These are phyloP conservation scores for Arctia plantaginis DNA, from an alignment of 2,888 invertebrate species.

Conservation along the genomic window DNA sequence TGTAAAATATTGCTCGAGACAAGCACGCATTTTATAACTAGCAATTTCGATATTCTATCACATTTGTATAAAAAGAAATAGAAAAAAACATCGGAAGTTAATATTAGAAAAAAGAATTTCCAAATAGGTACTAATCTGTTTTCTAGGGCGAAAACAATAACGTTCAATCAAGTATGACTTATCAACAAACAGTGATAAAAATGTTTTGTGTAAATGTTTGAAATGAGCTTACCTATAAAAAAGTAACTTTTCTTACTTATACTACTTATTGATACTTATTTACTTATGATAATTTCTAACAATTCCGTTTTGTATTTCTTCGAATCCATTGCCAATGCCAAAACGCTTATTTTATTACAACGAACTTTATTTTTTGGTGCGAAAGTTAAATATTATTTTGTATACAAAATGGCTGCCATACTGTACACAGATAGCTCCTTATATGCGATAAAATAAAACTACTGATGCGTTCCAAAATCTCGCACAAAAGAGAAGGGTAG, in stretches of 20 bases:
- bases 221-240: not conserved
- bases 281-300: conserved; percentile 1
- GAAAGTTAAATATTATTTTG: not conserved
- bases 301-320: conserved; percentile 28
- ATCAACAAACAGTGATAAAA: conserved; percentile 2
- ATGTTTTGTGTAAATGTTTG: not conserved
- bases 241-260: not conserved
- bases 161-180: conserved; percentile 27
- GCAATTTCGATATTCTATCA: conserved; percentile 54
- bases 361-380: not conserved
- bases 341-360: conserved; percentile 16
- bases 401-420: not conserved
- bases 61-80: conserved; percentile 60
- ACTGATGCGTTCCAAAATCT: not conserved
- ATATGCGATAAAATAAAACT: not conserved
- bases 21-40: conserved; percentile 65
- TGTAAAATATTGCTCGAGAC: conserved; percentile 53
- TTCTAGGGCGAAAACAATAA: not conserved
- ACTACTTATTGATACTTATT: not conserved
- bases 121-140: not conserved
- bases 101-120: not conserved
- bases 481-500: not conserved
- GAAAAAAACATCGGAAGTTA: no score
- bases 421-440: not conserved
- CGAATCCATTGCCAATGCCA: conserved; percentile 6